A percentile compares a stretch with the other conserved stretches of the same genome.
Conservation (phyloP, 1,140 invertebrate genomes). For the Pristionchus pacificus region DNA sequence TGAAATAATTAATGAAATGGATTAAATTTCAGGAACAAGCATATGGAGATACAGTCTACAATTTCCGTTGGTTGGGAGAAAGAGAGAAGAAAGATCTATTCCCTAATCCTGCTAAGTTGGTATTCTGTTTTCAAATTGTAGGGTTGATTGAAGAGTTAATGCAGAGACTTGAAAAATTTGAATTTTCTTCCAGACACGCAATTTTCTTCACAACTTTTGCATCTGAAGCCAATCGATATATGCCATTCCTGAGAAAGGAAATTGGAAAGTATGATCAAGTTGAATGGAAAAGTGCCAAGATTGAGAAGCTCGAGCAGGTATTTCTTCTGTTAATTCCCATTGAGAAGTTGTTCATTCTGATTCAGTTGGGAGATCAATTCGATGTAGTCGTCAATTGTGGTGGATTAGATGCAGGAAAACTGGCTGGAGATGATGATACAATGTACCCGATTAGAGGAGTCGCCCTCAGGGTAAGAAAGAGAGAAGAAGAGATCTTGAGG, state of each 20-base stretch:
- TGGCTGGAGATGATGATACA: slow-evolving; percentile 36
- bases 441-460: slow-evolving; percentile 47
- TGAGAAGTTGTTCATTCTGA: background rate
- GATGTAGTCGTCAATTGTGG: slow-evolving; percentile 49
- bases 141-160: background rate
- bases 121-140: background rate
- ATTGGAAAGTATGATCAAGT: slow-evolving; percentile 10
- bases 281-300: slow-evolving; percentile 18
- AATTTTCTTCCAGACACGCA: slow-evolving; percentile 40
- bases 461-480: slow-evolving; percentile 28
- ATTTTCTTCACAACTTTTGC: slow-evolving; percentile 55
- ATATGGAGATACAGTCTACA: slow-evolving; percentile 48
- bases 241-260: slow-evolving; percentile 47
- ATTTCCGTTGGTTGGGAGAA: slow-evolving; percentile 49
- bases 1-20: background rate
- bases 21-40: slow-evolving; percentile 30
- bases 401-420: slow-evolving; percentile 42
- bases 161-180: background rate
- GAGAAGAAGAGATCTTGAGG: background rate
- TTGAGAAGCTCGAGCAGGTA: slow-evolving; percentile 30
- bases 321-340: no score
- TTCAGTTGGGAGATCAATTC: slow-evolving; percentile 23
- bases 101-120: slow-evolving; percentile 29
- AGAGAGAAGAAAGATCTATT: slow-evolving; percentile 42
- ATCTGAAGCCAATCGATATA: slow-evolving; percentile 48